These are phyloP conservation scores for Rhagologus leucostigma DNA, from an alignment of 2,113 vertebrate genomes.

Conservation along the genomic window DNA sequence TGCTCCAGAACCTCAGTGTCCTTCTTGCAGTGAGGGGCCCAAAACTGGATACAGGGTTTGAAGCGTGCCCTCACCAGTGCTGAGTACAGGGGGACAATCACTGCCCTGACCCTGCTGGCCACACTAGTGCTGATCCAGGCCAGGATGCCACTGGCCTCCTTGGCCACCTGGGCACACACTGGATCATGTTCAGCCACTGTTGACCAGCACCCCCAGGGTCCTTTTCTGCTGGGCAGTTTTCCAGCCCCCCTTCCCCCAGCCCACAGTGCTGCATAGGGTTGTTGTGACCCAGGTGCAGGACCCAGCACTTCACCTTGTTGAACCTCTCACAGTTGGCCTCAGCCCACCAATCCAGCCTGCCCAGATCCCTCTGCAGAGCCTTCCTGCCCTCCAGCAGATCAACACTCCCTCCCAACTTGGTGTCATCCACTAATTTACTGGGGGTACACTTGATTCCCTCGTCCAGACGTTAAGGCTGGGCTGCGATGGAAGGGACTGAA, in stretches of 20 bases:
- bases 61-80: neutral
- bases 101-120: neutral
- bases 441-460: neutral
- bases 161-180: neutral
- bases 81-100: fast-evolving
- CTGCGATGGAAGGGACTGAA: neutral
- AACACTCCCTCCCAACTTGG: neutral
- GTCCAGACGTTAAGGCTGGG: neutral
- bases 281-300: neutral
- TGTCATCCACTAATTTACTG: neutral
- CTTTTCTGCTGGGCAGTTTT: neutral
- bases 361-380: neutral
- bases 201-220: neutral
- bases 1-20: fast-evolving
- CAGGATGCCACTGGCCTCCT: neutral
- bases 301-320: fast-evolving
- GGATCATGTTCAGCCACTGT: neutral
- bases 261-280: fast-evolving
- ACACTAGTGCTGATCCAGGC: neutral
- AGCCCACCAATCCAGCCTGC: neutral
- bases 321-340: neutral
- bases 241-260: fast-evolving
- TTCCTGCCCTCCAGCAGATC: neutral
- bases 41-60: neutral
- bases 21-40: neutral